Conservation (phyloP, 2,797 vertebrate species). For the Chanos chanos region DNA sequence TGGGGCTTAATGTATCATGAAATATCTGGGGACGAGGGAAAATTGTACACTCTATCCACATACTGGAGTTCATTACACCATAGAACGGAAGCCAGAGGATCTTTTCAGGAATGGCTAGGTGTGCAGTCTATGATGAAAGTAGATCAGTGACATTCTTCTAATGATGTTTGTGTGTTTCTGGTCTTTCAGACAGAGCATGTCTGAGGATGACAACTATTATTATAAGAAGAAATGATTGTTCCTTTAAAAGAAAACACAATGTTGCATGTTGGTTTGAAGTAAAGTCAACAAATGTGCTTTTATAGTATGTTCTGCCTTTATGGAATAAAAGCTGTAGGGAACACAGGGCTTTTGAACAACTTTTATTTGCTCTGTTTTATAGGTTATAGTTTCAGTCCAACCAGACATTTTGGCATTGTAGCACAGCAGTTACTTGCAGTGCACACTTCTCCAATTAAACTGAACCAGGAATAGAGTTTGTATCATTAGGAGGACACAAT, state of each 20-base stretch:
- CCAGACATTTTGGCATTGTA: conserved; percentile 22
- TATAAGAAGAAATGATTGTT: no score
- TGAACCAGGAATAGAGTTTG: conserved; percentile 20
- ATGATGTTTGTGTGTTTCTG: no score
- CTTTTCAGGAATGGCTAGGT: neutral
- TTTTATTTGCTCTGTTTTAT: neutral
- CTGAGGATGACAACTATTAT: no score
- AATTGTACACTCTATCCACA: conserved; percentile 21
- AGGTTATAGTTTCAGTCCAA: conserved; percentile 14
- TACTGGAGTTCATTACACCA: conserved; percentile 26
- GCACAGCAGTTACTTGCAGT: conserved; percentile 34
- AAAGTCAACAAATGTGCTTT: no score
- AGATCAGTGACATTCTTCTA: no score
- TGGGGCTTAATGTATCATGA: conserved; percentile 47
- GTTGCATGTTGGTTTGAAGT: no score
- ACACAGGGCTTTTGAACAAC: neutral
- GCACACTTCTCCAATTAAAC: conserved; percentile 39
- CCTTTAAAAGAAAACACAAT: no score
- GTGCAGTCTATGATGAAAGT: no score
- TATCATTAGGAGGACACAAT: conserved; percentile 39
- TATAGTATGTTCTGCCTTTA: no score
- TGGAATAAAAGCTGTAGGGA: no score
- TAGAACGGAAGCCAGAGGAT: conserved; percentile 2
- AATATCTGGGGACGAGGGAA: conserved; percentile 30
- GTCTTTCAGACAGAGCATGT: no score